Evolutionary conservation across 2,888 invertebrate species (phyloP).

Genomic region (Petrophora chlorosata): DNA sequence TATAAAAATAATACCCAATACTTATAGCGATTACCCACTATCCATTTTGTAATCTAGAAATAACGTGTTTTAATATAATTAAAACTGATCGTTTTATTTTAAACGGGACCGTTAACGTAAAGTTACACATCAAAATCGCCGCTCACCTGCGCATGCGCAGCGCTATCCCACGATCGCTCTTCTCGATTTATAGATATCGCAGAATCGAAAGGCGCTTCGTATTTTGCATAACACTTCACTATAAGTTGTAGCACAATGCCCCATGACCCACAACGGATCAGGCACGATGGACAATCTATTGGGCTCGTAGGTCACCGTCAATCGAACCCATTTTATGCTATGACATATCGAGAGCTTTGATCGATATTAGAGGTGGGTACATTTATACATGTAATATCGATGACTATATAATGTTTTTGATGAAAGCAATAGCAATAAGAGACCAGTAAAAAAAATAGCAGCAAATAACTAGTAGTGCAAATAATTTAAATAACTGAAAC

Average conservation of each 20-base stretch:
- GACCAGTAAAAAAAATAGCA: background rate
- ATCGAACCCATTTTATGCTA: constrained; percentile 29
- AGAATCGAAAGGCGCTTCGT: constrained; percentile 77
- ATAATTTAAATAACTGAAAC: constrained; percentile 11
- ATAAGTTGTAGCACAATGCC: constrained; percentile 69
- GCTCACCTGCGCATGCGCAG: constrained; percentile 58
- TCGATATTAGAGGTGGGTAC: background rate
- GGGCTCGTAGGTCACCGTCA: constrained; percentile 40
- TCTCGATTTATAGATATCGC: constrained; percentile 76
- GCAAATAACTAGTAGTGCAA: background rate
- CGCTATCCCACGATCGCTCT: constrained; percentile 76
- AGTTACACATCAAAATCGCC: constrained; percentile 71
- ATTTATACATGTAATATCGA: background rate
- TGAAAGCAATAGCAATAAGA: background rate
- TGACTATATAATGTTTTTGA: no score
- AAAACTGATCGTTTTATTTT: constrained; percentile 45
- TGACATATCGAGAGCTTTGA: constrained; percentile 13
- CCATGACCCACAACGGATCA: constrained; percentile 60
- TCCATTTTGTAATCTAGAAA: constrained; percentile 36
- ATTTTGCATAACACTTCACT: constrained; percentile 74
- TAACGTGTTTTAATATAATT: constrained; percentile 33
- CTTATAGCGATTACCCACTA: constrained; percentile 17
- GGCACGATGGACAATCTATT: constrained; percentile 45
- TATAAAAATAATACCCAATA: constrained; percentile 21
- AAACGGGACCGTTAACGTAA: constrained; percentile 57